Evolutionary conservation across 2,888 invertebrate genomes (phyloP), one percentile per base, ranked within the genome.

Genomic region (Tenthredo livida): DNA sequence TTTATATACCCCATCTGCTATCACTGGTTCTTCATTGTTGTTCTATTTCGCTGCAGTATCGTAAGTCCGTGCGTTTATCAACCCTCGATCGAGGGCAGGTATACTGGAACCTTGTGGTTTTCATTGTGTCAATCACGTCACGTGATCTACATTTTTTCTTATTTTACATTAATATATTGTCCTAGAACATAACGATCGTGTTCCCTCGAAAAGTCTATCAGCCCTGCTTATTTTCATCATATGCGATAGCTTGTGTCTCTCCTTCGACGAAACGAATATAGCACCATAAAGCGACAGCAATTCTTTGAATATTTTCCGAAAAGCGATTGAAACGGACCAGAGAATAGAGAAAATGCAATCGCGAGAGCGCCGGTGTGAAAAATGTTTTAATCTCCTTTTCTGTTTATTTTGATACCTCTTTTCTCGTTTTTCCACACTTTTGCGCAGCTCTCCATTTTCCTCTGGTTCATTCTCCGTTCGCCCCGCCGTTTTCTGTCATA

Each of bases 401-500:
- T 50, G 17, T 50, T 21, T 50, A 17, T 73, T 84, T 84, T 72
- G 47, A 65, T 67, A 54, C n/a, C 73, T 33, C 29, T 50, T 33
- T 67, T 47, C 70, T 33, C 84, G 58, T 47, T 73, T 67, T 37
- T 72, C 17, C 33, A 37, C 47, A 15, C 29, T 47, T 40, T 50
- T 43, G n/a, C 50, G 33, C 54, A 10, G 40, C 15, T 50, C 37
- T 72, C 37, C 50, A 25, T 37, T 25, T 61, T 40, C 72, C 72
- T 37, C 17, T 29, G 70, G 33, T 37, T 37, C 70, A 40, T 73
- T 84, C 47, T 65, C 21, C 84, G 72, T 72, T 73, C 67, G 40
- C 58, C 10, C 12, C 77, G 58, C 40, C 84, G 25, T 78, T 75
- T 84, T 61, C 84, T 65, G 84, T 47, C 75, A 58, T 47, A 77